These are phyloP conservation scores for Pachypanchax playfairii DNA, from an alignment of 2,113 vertebrate genomes.

Conservation along the genomic window DNA sequence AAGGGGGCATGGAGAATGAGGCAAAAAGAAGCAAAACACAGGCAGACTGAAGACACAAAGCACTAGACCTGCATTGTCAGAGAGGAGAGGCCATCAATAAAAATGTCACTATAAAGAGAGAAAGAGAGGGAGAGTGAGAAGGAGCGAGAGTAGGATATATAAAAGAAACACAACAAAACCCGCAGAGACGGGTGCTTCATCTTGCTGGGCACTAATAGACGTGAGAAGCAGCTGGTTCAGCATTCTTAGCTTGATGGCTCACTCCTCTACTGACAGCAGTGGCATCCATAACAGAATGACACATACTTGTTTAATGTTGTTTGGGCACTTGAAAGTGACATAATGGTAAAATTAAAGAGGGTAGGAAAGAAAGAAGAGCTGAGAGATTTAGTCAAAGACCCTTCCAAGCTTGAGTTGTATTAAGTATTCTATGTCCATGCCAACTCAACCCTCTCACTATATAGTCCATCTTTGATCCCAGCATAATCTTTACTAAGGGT, in stretches of 20 bases:
- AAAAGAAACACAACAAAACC: slow-evolving; percentile 70
- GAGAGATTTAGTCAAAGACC: slow-evolving; percentile 71
- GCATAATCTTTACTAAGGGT: slow-evolving; percentile 25
- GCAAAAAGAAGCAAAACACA: slow-evolving; percentile 29
- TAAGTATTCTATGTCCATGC: slow-evolving; percentile 74
- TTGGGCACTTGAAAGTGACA: slow-evolving; percentile 50
- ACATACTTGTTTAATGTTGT: slow-evolving; percentile 83
- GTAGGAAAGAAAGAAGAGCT: slow-evolving; percentile 2
- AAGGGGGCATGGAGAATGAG: slow-evolving; percentile 12
- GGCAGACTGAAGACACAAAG: slow-evolving; percentile 56
- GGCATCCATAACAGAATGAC: slow-evolving; percentile 75
- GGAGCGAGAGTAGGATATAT: slow-evolving; percentile 52
- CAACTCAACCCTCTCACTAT: slow-evolving; percentile 34
- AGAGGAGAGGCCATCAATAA: slow-evolving; percentile 75
- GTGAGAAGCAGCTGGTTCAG: slow-evolving; percentile 64
- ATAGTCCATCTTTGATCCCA: slow-evolving; percentile 37
- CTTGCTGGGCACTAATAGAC: slow-evolving; percentile 63
- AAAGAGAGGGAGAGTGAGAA: slow-evolving; percentile 46
- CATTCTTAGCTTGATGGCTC: slow-evolving; percentile 72
- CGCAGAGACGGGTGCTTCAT: slow-evolving; percentile 59
- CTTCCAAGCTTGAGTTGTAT: slow-evolving; percentile 76
- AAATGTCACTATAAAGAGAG: slow-evolving; percentile 60
- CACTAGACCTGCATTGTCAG: slow-evolving; percentile 64
- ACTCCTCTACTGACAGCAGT: slow-evolving; percentile 66
- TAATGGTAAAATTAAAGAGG: slow-evolving; percentile 28